Conservation (phyloP, 92 coral and sea anemone species). For the Epizoanthus stellaris region DNA sequence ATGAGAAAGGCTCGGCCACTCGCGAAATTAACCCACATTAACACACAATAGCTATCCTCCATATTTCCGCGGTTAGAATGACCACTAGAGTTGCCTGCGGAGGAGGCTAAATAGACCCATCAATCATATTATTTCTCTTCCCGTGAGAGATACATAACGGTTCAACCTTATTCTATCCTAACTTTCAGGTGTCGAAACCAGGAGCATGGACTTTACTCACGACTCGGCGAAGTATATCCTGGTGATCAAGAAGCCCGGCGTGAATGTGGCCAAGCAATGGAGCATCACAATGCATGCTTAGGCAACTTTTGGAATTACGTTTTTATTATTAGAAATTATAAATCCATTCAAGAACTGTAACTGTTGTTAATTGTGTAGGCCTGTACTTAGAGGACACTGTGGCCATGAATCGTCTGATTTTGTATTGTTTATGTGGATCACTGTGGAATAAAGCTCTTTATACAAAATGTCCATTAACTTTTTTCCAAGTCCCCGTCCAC, state of each 20-base stretch:
- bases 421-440: not conserved
- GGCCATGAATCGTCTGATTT: slow-evolving; percentile 9
- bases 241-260: slow-evolving; percentile 96
- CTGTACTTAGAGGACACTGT: not conserved
- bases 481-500: too few species aligned
- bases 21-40: too few species aligned
- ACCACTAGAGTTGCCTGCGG: too few species aligned
- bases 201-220: slow-evolving; percentile 74
- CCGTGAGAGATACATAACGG: not conserved
- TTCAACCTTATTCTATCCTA: not conserved
- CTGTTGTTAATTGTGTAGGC: not conserved
- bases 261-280: slow-evolving; percentile 93
- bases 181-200: slow-evolving; percentile 69
- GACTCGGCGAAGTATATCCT: slow-evolving; percentile 70
- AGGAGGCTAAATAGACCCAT: too few species aligned
- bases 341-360: not conserved
- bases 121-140: too few species aligned
- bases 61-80: too few species aligned
- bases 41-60: too few species aligned
- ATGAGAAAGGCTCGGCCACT: too few species aligned
- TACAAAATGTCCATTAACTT: too few species aligned
- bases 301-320: not conserved
- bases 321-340: not conserved
- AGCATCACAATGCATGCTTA: slow-evolving; percentile 89
- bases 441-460: not conserved